These are phyloP conservation scores for Lepas anatifera DNA, from an alignment of 2,888 invertebrate genomes.

Conservation along the genomic window DNA sequence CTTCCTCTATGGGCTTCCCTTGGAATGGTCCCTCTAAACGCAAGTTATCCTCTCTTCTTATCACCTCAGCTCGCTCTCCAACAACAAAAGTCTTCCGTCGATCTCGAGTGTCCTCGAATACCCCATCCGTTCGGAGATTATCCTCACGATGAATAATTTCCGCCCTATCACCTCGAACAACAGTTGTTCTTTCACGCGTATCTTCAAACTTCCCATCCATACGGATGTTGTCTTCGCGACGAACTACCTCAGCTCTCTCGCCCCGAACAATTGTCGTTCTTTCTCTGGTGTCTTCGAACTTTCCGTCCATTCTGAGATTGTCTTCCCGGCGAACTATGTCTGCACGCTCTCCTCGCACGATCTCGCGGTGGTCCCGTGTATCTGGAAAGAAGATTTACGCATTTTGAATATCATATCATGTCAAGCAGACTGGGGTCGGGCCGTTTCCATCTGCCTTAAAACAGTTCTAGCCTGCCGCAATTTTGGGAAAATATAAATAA, in stretches of 20 bases:
- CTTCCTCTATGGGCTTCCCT: neutral
- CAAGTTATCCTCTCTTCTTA: slow-evolving; percentile 28
- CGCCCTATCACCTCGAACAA: slow-evolving; percentile 20
- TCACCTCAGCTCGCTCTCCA: slow-evolving; percentile 31
- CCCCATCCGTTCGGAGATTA: slow-evolving; percentile 24
- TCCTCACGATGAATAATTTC: slow-evolving; percentile 20
- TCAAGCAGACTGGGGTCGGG: too few relatives aligned
- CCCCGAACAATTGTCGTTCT: slow-evolving; percentile 22
- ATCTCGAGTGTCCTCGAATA: slow-evolving; percentile 16
- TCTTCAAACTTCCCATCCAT: slow-evolving; percentile 30
- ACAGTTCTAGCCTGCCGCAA: too few relatives aligned
- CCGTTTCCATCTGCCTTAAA: too few relatives aligned
- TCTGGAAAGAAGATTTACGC: neutral
- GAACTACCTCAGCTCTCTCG: slow-evolving; percentile 24
- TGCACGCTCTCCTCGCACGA: slow-evolving; percentile 24
- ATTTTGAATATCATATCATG: too few relatives aligned
- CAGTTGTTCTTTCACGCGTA: slow-evolving; percentile 13
- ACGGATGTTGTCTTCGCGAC: slow-evolving; percentile 29
- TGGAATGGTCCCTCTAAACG: neutral
- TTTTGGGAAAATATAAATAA: too few relatives aligned
- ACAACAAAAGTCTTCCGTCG: slow-evolving; percentile 13
- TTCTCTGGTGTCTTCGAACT: neutral
- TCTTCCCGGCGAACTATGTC: slow-evolving; percentile 29
- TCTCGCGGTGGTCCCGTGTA: slow-evolving; percentile 25
- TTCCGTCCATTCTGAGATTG: slow-evolving; percentile 19